Base-by-base conservation (phyloP, 2,113 vertebrate species). In the Numenius arquata region DNA sequence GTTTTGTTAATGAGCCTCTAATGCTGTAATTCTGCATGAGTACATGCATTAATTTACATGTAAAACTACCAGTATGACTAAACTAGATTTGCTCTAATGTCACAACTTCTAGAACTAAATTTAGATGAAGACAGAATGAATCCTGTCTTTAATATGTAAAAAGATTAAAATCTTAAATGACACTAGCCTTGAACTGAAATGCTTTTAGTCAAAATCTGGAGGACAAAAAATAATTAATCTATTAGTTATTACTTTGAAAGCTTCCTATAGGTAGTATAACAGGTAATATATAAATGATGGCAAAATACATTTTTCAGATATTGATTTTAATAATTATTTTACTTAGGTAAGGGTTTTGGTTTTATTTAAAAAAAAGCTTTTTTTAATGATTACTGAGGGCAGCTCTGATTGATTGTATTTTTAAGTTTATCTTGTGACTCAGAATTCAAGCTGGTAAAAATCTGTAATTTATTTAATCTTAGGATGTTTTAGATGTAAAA, bases 1-100 rank as follows among this genome's bases (percentile, higher is more conserved):
- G n/a, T 92, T 96, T 96, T 95, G 67, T 92, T 96, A 96, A 96
- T 88, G 73, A 94, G 85, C 74, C 82, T 71, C 63, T 90, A 86
- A 86, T 76, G 59, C 59, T 86, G 63, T 96, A 92, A 95, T 90
- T 93, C 82, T 74, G 38, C 93, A 59, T 86, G 68, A 88, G 63
- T 77, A 90, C 63, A 70, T 82, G 81, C 77, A 96, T 89, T 95
- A 80, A 95, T 96, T 90, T 95, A 84, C 76, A 88, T 88, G 82
- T 86, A 95, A 94, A 96, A 92, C 68, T 84, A 95, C 55, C 59
- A 41, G 12, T 55, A 71, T 77, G 59, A 88, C 88, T 96, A 85
- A 92, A 63, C 47, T 58, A 83, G 71, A 88, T 95, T 86, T 93
- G 38, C 29, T 86, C 11, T 88, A 83, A 79, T 84, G 50, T 84